Percentiles rank a stretch among this genome's conserved stretches.
Conservation (phyloP, 1,140 invertebrate genomes). For the Melipona quadrifasciata region DNA sequence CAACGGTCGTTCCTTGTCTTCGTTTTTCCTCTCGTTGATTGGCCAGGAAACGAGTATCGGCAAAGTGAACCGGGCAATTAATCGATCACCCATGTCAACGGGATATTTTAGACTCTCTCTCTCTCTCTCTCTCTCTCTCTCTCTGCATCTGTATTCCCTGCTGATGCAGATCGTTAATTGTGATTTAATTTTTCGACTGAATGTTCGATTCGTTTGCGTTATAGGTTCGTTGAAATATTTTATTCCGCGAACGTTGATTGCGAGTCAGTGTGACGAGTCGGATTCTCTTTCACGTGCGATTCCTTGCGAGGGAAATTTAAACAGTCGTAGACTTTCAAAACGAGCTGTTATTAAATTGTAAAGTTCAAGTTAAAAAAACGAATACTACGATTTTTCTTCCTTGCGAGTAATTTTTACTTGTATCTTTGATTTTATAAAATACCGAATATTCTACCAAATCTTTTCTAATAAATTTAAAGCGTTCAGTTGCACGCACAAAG, state of each 20-base stretch:
- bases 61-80: conserved; percentile 13
- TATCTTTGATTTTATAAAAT: no score
- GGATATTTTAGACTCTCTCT: conserved; percentile 1
- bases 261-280: not conserved
- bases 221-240: not conserved
- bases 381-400: no score
- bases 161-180: not conserved
- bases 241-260: not conserved
- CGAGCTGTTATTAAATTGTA: no score
- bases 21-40: conserved; percentile 2
- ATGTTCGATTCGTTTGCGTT: conserved; percentile 3
- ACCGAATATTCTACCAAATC: no score
- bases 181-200: not conserved
- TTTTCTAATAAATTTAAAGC: no score
- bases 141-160: not conserved
- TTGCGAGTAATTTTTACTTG: no score
- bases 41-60: conserved; percentile 17
- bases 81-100: conserved; percentile 29
- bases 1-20: not conserved
- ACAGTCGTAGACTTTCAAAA: no score
- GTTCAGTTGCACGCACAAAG: no score
- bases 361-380: no score
- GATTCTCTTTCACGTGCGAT: not conserved
- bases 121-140: not conserved
- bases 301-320: no score